Percentiles rank a stretch among this genome's conserved stretches.
Evolutionary conservation across 2,888 invertebrate species (phyloP).

Genomic region (Cephus sareptanus): DNA sequence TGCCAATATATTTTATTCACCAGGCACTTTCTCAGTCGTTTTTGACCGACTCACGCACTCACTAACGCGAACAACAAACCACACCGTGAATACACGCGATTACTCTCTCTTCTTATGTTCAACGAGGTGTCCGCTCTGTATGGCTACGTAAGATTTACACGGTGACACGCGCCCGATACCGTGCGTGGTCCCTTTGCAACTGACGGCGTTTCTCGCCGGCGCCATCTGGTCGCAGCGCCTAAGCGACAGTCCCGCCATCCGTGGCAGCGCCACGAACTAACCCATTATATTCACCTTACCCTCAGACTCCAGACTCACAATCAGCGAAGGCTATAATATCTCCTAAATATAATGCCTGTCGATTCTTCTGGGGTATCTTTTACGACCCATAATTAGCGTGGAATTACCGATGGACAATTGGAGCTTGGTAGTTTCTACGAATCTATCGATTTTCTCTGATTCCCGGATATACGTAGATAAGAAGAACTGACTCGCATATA

Average conservation of each 20-base stretch:
- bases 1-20: not conserved
- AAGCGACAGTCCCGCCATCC: conserved; percentile 6
- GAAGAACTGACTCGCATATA: no score
- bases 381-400: no score
- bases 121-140: conserved; percentile 19
- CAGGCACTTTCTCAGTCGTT: not conserved
- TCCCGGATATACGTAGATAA: no score
- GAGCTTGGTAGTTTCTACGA: no score
- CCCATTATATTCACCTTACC: conserved; percentile 9
- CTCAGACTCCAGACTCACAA: not conserved
- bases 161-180: conserved; percentile 24
- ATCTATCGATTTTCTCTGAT: no score
- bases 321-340: no score
- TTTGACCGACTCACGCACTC: conserved; percentile 9
- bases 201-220: conserved; percentile 36
- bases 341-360: no score
- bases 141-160: conserved; percentile 8
- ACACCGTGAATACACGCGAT: not conserved
- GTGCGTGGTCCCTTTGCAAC: conserved; percentile 54
- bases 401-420: no score
- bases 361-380: no score
- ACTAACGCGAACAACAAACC: not conserved
- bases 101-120: conserved; percentile 24
- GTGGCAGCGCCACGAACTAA: conserved; percentile 14
- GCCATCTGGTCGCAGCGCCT: conserved; percentile 19